phyloP scores from a whole-genome alignment of 1,140 invertebrate species.

The Rhagoletis zephyria region DNA sequence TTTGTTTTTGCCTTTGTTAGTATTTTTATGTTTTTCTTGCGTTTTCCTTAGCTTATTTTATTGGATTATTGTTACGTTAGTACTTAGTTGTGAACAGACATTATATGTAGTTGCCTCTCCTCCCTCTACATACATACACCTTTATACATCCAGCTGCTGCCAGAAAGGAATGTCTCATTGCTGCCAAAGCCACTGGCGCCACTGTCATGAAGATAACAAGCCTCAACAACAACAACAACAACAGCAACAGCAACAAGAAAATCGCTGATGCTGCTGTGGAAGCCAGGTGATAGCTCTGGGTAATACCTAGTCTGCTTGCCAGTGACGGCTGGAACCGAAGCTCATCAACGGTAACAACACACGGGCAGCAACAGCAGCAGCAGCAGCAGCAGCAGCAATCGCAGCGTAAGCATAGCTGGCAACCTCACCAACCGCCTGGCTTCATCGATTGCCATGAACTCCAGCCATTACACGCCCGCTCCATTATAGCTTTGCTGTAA shows the following conservation, averaged over 20 bases:
- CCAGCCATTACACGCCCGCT: too few relatives aligned
- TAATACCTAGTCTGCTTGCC: not conserved
- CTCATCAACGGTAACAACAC: not conserved
- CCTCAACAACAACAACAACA: not conserved
- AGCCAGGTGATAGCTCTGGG: not conserved
- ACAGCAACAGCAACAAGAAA: not conserved
- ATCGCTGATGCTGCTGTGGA: too few relatives aligned
- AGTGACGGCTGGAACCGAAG: not conserved
- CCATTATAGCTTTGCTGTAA: not conserved
- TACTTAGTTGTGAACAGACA: not conserved
- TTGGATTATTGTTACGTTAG: conserved; percentile 20
- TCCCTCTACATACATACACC: not conserved
- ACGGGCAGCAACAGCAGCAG: not conserved
- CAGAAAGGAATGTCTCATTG: not conserved
- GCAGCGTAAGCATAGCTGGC: not conserved
- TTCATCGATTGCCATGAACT: too few relatives aligned
- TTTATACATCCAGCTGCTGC: too few relatives aligned
- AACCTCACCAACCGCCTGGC: not conserved
- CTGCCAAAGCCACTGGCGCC: not conserved
- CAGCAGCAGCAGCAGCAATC: not conserved
- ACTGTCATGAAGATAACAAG: not conserved
- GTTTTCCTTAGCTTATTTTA: not conserved
- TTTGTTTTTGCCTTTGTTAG: not conserved
- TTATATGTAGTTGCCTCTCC: not conserved
- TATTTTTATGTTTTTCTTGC: not conserved